Base-by-base conservation (phyloP, 2,797 vertebrate genomes). In the Acestrorhynchus altus region DNA sequence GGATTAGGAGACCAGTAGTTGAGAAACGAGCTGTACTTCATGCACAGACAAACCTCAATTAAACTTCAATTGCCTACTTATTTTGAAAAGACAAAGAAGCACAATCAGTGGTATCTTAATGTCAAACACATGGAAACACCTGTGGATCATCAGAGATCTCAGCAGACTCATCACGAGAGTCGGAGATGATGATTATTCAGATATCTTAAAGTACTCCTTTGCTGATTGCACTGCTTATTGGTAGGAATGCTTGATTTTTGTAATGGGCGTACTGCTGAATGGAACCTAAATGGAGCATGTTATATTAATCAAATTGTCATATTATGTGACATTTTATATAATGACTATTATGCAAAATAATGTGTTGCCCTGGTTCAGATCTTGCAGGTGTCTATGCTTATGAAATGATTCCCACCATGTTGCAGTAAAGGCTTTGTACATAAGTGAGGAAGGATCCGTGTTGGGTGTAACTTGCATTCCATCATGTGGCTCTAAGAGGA, bases 61-160 rank as follows among this genome's bases (percentile, higher is more conserved):
- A n/a, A n/a, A n/a, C n/a, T n/a, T n/a, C n/a, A n/a, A n/a, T n/a
- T n/a, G n/a, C n/a, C n/a, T n/a, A n/a, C n/a, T n/a, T n/a, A n/a
- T n/a, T n/a, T n/a, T n/a, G n/a, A n/a, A 35, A 35, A 35, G 31
- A 35, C 2, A n/a, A 35, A 35, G 6, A 6, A 35, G 31, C 31
- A 35, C 9, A 13, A 18, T 10, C 2, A 8, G 2, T 16, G 12
- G 8, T 66, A 10, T 22, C 46, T 65, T 12, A 28, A 51, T 51
- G 46, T 31, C n/a, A 35, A 1, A 10, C 65, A 49, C 26, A 26
- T 1, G 9, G n/a, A n/a, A n/a, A 51, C 44, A 51, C 65, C 46
- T 68, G 65, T 46, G 46, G 65, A 68, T 51, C 65, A 66, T 66
- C 42, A 22, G n/a, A 31, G 16, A 31, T 13, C 10, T 65, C 63